Percentiles rank a stretch among this genome's conserved stretches.
These are phyloP conservation scores for Eupsittula cactorum DNA, from an alignment of 2,113 vertebrate species.

Conservation along the genomic window DNA sequence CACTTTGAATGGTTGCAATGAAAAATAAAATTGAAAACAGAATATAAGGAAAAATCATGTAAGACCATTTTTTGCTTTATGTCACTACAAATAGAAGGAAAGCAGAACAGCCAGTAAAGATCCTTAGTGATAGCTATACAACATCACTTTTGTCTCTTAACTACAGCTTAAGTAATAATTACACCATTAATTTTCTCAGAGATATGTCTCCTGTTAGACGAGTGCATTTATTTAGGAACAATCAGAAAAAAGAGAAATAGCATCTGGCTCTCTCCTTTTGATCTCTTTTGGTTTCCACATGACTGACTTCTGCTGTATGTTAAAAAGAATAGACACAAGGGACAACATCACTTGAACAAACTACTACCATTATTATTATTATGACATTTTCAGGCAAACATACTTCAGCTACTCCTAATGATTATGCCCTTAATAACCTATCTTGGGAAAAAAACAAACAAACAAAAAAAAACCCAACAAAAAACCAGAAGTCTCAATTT, in stretches of 20 bases:
- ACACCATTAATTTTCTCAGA: not conserved
- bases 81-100: not conserved
- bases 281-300: not conserved
- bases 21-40: not conserved
- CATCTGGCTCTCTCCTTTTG: not conserved
- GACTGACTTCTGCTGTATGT: not conserved
- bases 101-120: not conserved
- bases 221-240: not conserved
- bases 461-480: no score
- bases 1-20: not conserved
- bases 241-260: not conserved
- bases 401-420: not conserved
- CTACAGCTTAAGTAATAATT: not conserved
- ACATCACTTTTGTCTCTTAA: not conserved
- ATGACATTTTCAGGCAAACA: not conserved
- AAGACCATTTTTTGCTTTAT: not conserved
- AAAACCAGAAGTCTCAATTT: not conserved
- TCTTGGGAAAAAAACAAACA: not conserved
- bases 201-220: not conserved
- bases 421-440: not conserved
- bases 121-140: not conserved
- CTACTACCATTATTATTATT: not conserved
- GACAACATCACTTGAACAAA: not conserved
- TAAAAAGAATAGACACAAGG: not conserved
- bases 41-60: not conserved